Evolutionary conservation across 2,888 invertebrate species (phyloP).

Genomic region (Danaus chrysippus): DNA sequence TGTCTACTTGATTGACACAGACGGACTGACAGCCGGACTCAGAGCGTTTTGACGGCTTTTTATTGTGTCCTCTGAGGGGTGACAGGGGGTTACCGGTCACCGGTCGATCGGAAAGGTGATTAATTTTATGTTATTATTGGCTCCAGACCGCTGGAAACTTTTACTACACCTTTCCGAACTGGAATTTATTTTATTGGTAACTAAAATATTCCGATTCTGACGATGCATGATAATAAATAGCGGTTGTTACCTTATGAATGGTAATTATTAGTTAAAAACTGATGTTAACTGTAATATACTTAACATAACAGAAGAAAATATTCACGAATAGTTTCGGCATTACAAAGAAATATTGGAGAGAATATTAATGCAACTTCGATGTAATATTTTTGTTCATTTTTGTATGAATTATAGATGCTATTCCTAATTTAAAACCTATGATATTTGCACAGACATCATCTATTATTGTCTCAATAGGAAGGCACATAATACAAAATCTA

Average conservation of each 20-base stretch:
- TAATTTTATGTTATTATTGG: constrained; percentile 40
- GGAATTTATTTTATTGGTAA: constrained; percentile 2
- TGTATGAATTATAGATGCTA: too few relatives aligned
- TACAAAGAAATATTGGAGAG: too few relatives aligned
- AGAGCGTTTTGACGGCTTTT: constrained; percentile 56
- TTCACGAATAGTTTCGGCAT: too few relatives aligned
- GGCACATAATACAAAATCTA: too few relatives aligned
- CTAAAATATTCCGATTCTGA: constrained; percentile 8
- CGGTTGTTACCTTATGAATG: neutral
- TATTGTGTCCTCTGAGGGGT: constrained; percentile 55
- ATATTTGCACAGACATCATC: too few relatives aligned
- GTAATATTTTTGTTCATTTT: too few relatives aligned
- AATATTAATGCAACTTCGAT: too few relatives aligned
- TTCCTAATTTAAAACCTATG: too few relatives aligned
- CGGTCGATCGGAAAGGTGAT: constrained; percentile 43
- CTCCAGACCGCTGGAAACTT: constrained; percentile 29
- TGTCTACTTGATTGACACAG: constrained; percentile 73
- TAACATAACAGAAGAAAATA: too few relatives aligned
- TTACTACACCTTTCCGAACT: constrained; percentile 15
- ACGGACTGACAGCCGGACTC: constrained; percentile 67
- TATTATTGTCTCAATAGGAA: too few relatives aligned
- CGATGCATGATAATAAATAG: neutral
- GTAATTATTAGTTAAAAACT: too few relatives aligned
- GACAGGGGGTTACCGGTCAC: constrained; percentile 32
- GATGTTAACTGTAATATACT: too few relatives aligned